These are phyloP conservation scores for Hypercompe scribonia DNA, from an alignment of 2,888 invertebrate genomes.

Conservation along the genomic window DNA sequence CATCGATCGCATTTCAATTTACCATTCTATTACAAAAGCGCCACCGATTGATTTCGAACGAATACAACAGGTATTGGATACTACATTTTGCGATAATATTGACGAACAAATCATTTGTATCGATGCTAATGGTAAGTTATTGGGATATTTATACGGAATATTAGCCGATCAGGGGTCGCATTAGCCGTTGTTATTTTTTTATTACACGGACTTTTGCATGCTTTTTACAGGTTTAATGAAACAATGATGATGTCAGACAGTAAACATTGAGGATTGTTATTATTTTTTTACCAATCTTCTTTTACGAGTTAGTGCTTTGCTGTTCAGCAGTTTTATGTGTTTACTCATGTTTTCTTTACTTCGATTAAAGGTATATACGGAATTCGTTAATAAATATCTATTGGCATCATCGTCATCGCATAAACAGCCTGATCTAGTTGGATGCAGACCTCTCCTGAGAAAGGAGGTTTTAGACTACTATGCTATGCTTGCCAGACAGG, in stretches of 20 bases:
- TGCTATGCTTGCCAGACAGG: too few species aligned
- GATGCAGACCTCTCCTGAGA: too few species aligned
- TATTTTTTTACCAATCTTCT: constrained; percentile 22
- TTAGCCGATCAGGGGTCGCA: constrained; percentile 50
- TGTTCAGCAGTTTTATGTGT: constrained; percentile 22
- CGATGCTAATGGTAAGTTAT: constrained; percentile 54
- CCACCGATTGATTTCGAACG: constrained; percentile 55
- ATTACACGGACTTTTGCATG: constrained; percentile 42
- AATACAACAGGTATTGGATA: constrained; percentile 55
- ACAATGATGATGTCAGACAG: constrained; percentile 44
- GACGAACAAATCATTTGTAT: constrained; percentile 58
- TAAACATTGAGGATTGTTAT: constrained; percentile 41
- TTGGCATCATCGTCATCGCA: too few species aligned
- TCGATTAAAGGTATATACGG: not conserved
- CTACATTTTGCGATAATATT: constrained; percentile 62
- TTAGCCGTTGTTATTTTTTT: constrained; percentile 55
- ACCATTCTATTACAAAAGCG: constrained; percentile 65
- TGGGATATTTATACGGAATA: constrained; percentile 55
- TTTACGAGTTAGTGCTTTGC: constrained; percentile 29
- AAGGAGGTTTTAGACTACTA: too few species aligned
- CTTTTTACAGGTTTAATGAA: constrained; percentile 51
- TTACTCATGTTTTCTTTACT: not conserved
- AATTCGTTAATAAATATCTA: not conserved
- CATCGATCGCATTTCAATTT: constrained; percentile 68
- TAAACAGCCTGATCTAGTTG: too few species aligned